Base-by-base conservation (phyloP, 2,888 invertebrate genomes). In the Zygogramma bicolorata region DNA sequence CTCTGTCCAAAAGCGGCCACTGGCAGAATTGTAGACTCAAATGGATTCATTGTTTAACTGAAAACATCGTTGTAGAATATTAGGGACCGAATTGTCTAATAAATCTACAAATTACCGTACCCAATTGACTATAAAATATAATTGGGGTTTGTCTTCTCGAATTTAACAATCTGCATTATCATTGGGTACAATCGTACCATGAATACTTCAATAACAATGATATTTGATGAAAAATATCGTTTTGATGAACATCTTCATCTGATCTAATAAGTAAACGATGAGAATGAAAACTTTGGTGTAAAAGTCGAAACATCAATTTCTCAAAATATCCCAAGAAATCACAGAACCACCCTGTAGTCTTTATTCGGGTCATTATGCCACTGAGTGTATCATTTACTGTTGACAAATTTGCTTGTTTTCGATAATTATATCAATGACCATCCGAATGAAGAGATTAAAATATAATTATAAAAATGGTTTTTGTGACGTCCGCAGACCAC, bases 21-120 rank as follows among this genome's bases (percentile, higher is more conserved):
- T 62, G 68, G 57, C 62, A 62, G 34, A 38, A 57, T 38, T 57
- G 57, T 58, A 53, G 62, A 68, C 62, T 68, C 62, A 68, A 68
- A 40, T 62, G 60, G 61, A 68, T 31, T 57, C 29, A 53, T 62
- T 62, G 68, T 62, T 61, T 68, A 68, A 68, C 57, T 68, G 40
- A 38, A 40, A 68, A 57, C 27, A 40, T 53, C 68, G 53, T 62
- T 38, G 22, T 40, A 62, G 62, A 49, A 57, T n/a, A n/a, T n/a
- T 31, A 27, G 62, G 40, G 27, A 40, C 27, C 57, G 65, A 66
- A 42, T 42, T 6, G n/a, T 42, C n/a, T 18, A 42, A 42, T 42
- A 13, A 34, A 34, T 34, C 34, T 34, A 34, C 34, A 34, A 13
- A 34, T 34, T 34, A 34, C 34, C 4, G 13, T 34, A 13, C 8